Evolutionary conservation across 2,797 vertebrate species (phyloP).

Genomic region (Eulemur coronatus): DNA sequence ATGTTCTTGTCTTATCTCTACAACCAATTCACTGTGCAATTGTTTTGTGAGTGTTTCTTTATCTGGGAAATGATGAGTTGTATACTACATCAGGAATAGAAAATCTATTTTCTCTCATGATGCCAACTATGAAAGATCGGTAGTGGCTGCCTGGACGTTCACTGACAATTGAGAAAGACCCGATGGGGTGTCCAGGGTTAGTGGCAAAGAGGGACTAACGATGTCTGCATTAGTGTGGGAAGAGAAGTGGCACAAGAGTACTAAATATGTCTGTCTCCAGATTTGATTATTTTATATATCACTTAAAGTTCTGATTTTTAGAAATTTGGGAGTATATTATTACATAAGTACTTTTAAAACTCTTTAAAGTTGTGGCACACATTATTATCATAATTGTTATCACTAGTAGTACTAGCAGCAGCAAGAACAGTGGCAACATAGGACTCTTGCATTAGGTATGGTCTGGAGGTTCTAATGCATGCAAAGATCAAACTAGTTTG

Average conservation of each 20-base stretch:
- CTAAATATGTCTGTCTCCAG: not conserved
- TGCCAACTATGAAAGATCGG: not conserved
- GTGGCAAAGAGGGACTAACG: not conserved
- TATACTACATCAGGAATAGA: not conserved
- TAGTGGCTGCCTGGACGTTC: not conserved
- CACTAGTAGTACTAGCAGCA: not conserved
- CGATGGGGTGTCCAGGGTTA: not conserved
- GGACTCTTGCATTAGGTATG: not conserved
- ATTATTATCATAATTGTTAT: not conserved
- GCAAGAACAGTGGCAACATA: not conserved
- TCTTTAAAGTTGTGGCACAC: not conserved
- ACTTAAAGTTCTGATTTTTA: not conserved
- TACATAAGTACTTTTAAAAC: not conserved
- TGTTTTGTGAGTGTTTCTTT: conserved; percentile 16
- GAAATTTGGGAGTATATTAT: not conserved
- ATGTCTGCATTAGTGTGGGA: not conserved
- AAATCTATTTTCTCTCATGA: not conserved
- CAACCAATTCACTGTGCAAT: not conserved
- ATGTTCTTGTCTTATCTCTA: not conserved
- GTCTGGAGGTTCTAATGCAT: not conserved
- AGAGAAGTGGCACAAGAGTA: not conserved
- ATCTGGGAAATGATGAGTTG: not conserved
- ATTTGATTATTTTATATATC: not conserved
- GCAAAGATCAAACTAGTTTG: not conserved
- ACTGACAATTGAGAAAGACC: not conserved